Conservation (phyloP, 2,113 vertebrate genomes). For the Bubo bubo region DNA sequence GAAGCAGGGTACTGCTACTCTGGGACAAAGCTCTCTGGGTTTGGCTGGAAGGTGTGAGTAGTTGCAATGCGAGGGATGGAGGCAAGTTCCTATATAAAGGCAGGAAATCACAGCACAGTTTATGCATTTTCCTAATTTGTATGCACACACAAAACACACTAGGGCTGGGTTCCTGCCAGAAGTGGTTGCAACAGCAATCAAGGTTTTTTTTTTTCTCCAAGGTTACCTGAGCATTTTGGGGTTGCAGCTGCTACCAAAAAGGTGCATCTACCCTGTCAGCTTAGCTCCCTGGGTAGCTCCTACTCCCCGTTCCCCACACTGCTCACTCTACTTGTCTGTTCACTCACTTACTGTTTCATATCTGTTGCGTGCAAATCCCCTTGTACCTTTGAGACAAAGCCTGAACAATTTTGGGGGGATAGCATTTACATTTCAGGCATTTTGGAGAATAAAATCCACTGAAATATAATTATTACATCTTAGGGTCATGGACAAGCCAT, state of each 20-base stretch:
- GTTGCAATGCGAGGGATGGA: neutral
- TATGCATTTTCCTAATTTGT: neutral
- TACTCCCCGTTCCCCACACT: rapidly evolving
- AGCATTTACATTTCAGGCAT: neutral
- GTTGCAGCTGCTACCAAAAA: neutral
- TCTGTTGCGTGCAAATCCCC: neutral
- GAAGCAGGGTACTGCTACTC: neutral
- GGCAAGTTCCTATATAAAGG: neutral
- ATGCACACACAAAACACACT: neutral
- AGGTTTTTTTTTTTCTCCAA: neutral
- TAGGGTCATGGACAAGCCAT: neutral
- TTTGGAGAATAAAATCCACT: neutral
- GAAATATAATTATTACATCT: neutral
- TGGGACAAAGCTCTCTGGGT: neutral
- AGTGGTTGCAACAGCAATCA: neutral
- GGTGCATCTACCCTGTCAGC: too few relatives aligned
- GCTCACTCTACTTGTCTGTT: neutral
- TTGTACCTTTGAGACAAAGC: neutral
- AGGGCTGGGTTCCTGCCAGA: neutral
- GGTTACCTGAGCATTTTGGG: neutral
- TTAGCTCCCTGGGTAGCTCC: neutral
- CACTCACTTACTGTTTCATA: too few relatives aligned
- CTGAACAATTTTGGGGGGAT: neutral
- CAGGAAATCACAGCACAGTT: neutral
- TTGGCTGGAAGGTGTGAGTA: neutral